Base-by-base conservation (phyloP, 2,888 invertebrate species). In the Tromatobia lineatoria region DNA sequence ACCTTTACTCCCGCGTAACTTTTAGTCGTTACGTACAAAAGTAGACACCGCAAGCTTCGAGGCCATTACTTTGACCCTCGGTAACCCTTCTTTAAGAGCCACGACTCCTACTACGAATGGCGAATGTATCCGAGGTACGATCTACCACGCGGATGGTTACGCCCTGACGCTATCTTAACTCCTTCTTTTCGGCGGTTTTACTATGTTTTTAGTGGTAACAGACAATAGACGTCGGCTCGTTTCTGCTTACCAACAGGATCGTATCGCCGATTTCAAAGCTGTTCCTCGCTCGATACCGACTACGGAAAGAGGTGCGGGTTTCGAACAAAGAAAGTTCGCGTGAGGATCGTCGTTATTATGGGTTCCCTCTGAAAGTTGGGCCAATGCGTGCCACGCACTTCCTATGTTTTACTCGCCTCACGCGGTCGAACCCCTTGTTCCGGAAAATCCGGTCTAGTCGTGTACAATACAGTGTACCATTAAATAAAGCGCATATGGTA, bases 81-180 rank as follows among this genome's bases (percentile, higher is more conserved):
- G 87, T 90, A 91, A 90, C 90, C 90, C 90, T 90, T 90, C 89
- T 88, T 89, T 89, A 87, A 88, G 87, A 87, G 57, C 45, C 8
- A n/a, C 10, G 23, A 38, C 20, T 54, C 54, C 57, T 74, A 38
- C 11, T 25, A 10, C 29, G 34, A 70, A 50, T 3, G 20, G 11
- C 20, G 59, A 38, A 47, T 59, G 57, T 59, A 67, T 25, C 57
- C 42, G 80, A 80, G 79, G 13, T 59, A 25, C 13, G 25, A 20
- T 54, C 81, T 38, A 45, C 82, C 83, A 89, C 85, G 87, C 82
- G 83, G 83, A 83, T 13, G 64, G 20, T 77, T 86, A 90, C 91
- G 89, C 90, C 89, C 91, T 85, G 80, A 70, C 90, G 87, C 89
- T 89, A 89, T 91, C 89, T 89, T 86, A 87, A 90, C 89, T 86